Conservation (phyloP, 2,888 invertebrate species). For the Amblyjoppa proteus region DNA sequence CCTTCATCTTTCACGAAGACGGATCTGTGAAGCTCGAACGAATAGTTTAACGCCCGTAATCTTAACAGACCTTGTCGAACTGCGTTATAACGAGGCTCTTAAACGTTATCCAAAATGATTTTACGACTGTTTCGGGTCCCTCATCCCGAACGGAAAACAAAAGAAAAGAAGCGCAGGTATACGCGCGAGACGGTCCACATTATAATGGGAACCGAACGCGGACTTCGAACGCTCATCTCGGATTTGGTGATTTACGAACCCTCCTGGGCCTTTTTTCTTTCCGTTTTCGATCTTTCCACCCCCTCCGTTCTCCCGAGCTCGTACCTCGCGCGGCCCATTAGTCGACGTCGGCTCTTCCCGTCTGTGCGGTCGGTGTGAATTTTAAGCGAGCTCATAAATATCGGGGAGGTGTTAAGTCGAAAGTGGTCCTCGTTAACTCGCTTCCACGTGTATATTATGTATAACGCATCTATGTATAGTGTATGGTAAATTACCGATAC, state of each 20-base stretch:
- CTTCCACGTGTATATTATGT: conserved; percentile 36
- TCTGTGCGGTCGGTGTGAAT: conserved; percentile 60
- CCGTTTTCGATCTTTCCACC: background rate
- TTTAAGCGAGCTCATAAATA: conserved; percentile 71
- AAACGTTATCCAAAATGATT: conserved; percentile 31
- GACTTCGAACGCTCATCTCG: conserved; percentile 60
- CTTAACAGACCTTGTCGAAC: conserved; percentile 23
- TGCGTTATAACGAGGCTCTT: conserved; percentile 19
- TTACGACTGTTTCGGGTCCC: conserved; percentile 19
- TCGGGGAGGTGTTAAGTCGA: conserved; percentile 51
- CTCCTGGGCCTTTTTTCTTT: conserved; percentile 20
- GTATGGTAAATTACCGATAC: background rate
- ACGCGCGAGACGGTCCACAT: background rate
- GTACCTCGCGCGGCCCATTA: conserved; percentile 63
- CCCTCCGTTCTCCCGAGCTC: conserved; percentile 2
- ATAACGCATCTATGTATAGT: background rate
- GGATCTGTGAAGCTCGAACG: background rate
- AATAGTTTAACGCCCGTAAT: conserved; percentile 9
- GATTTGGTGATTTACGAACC: conserved; percentile 73
- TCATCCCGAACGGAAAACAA: background rate
- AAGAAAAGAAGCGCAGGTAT: background rate
- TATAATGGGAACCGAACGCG: background rate
- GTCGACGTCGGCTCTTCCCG: conserved; percentile 25
- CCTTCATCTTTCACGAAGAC: conserved; percentile 3
- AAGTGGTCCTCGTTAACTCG: conserved; percentile 31